These are phyloP conservation scores for Ascaphus truei DNA, from an alignment of 2,113 vertebrate species.

Conservation along the genomic window DNA sequence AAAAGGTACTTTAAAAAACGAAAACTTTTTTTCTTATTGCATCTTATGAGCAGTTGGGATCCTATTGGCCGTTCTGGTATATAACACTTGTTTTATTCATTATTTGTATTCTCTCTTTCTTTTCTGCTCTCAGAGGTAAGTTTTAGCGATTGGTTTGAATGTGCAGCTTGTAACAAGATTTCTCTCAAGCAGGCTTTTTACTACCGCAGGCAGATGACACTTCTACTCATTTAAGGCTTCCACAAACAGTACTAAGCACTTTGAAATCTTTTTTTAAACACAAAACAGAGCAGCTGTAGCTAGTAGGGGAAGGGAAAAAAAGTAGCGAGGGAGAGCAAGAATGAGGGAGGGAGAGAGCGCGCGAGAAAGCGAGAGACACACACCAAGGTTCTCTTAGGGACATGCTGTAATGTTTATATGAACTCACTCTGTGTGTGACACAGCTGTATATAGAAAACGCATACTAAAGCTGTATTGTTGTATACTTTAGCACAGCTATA, in stretches of 20 bases:
- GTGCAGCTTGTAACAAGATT: neutral
- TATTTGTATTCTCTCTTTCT: too few species aligned
- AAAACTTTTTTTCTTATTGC: too few species aligned
- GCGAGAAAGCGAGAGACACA: neutral
- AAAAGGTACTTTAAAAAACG: neutral
- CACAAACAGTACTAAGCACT: slow-evolving; percentile 37
- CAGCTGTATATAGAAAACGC: neutral
- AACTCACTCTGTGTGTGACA: neutral
- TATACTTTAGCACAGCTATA: too few species aligned
- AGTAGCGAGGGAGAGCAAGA: neutral
- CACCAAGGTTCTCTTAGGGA: neutral
- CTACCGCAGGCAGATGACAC: slow-evolving; percentile 34
- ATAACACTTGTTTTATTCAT: too few species aligned
- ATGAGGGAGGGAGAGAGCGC: neutral
- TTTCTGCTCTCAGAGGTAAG: too few species aligned
- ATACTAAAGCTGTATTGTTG: too few species aligned
- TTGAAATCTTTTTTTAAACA: slow-evolving; percentile 37
- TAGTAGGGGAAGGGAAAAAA: neutral
- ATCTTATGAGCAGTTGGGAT: too few species aligned
- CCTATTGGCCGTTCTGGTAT: too few species aligned
- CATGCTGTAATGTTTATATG: neutral
- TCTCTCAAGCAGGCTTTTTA: slow-evolving; percentile 7
- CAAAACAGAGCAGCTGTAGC: slow-evolving; percentile 35
- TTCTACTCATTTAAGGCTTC: slow-evolving; percentile 34
- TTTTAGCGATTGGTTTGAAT: neutral